phyloP scores from a whole-genome alignment of 2,797 vertebrate genomes.

The Scolopax bukidnonensis region DNA sequence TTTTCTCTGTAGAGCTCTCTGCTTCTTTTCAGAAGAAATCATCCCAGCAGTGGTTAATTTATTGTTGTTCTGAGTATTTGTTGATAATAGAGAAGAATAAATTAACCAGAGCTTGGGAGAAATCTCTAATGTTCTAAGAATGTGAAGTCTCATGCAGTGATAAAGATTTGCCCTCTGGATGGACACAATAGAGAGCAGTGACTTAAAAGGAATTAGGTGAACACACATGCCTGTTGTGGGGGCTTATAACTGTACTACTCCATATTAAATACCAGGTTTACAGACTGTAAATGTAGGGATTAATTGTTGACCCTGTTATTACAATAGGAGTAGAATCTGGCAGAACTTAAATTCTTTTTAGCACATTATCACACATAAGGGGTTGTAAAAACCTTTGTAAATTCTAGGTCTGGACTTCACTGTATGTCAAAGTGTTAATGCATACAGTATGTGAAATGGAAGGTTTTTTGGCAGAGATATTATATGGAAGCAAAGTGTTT shows the following conservation, averaged over 20 bases:
- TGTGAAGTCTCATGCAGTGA: slow-evolving; percentile 15
- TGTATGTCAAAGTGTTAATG: slow-evolving; percentile 40
- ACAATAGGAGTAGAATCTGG: slow-evolving; percentile 23
- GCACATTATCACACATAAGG: slow-evolving; percentile 38
- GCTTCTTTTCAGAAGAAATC: slow-evolving; percentile 56
- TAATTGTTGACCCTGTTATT: slow-evolving; percentile 42
- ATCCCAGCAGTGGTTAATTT: slow-evolving; percentile 54
- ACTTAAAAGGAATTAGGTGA: slow-evolving; percentile 39
- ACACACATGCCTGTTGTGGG: not conserved
- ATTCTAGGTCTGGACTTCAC: slow-evolving; percentile 51
- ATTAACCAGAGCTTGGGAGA: slow-evolving; percentile 39
- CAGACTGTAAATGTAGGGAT: slow-evolving; percentile 41
- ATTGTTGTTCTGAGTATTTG: slow-evolving; percentile 31
- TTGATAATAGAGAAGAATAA: slow-evolving; percentile 39
- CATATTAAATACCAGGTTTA: slow-evolving; percentile 38
- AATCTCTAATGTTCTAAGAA: slow-evolving; percentile 5
- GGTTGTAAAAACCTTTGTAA: slow-evolving; percentile 35
- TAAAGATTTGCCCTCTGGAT: slow-evolving; percentile 39
- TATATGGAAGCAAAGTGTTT: not conserved
- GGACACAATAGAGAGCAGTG: not conserved
- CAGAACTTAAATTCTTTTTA: slow-evolving; percentile 35
- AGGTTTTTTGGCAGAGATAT: not conserved
- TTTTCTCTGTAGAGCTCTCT: slow-evolving; percentile 38
- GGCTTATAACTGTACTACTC: slow-evolving; percentile 27
- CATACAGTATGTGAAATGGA: slow-evolving; percentile 33